These are phyloP conservation scores for Neuroterus valhalla DNA, from an alignment of 1,140 invertebrate genomes.

Conservation along the genomic window DNA sequence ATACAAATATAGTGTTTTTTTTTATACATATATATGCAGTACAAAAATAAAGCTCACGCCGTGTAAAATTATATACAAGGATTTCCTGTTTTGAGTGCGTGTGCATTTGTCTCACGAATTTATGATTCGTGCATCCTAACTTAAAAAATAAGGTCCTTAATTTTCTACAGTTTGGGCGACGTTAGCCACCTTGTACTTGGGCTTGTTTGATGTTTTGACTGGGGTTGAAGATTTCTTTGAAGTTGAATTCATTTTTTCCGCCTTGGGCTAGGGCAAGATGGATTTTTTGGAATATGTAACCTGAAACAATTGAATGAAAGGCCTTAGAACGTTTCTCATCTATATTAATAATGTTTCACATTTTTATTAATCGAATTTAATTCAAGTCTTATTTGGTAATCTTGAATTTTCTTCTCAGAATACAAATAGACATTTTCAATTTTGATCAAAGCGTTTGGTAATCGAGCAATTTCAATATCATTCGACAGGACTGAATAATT, in stretches of 20 bases:
- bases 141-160: conserved; percentile 7
- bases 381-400: no score
- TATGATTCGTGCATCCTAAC: conserved; percentile 7
- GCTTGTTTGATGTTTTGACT: conserved; percentile 3
- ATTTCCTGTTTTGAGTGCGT: conserved; percentile 33
- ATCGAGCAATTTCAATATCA: no score
- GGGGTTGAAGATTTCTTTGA: background rate
- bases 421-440: no score
- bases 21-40: conserved; percentile 5
- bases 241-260: background rate
- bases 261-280: background rate
- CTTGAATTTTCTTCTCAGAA: no score
- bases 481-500: no score
- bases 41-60: background rate
- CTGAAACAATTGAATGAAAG: background rate
- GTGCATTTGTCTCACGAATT: conserved; percentile 41
- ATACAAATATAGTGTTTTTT: background rate
- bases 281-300: background rate
- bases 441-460: no score
- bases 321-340: background rate
- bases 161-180: background rate
- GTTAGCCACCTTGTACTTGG: conserved; percentile 1
- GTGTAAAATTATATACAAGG: conserved; percentile 48
- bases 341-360: background rate
- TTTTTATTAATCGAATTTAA: background rate